Evolutionary conservation across 2,113 vertebrate genomes (phyloP).

Genomic region (Psettodes erumei): DNA sequence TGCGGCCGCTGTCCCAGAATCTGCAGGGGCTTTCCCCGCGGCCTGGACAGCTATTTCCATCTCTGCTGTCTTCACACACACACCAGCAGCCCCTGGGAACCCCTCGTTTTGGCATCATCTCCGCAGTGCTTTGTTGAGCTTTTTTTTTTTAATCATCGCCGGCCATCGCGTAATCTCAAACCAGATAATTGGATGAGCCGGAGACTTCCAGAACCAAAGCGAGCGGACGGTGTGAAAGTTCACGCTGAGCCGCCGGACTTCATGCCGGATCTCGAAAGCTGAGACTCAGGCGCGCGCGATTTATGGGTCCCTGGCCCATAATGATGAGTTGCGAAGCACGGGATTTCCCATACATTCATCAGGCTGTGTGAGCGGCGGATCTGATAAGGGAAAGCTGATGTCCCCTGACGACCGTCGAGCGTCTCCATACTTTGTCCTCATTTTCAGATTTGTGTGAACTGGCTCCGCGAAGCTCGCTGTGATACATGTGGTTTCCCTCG

Average conservation of each 20-base stretch:
- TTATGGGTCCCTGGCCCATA: conserved; percentile 67
- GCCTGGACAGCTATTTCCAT: conserved; percentile 63
- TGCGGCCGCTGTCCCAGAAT: conserved; percentile 59
- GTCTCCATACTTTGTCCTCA: conserved; percentile 24
- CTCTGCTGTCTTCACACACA: conserved; percentile 44
- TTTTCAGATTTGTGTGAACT: conserved; percentile 49
- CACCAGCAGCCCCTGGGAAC: conserved; percentile 53
- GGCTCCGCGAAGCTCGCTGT: conserved; percentile 12
- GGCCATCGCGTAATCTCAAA: conserved; percentile 42
- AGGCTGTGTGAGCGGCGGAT: conserved; percentile 41
- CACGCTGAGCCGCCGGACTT: conserved; percentile 45
- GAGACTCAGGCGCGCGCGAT: conserved; percentile 64
- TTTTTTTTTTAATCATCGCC: conserved; percentile 36
- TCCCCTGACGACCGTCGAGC: conserved; percentile 52
- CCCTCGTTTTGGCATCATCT: conserved; percentile 47
- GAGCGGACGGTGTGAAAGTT: conserved; percentile 72
- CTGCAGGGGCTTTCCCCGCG: conserved; percentile 75
- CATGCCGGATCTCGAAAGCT: conserved; percentile 43
- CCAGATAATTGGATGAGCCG: conserved; percentile 53
- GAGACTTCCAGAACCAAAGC: conserved; percentile 34
- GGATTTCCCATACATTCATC: conserved; percentile 72
- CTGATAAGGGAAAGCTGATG: conserved; percentile 60
- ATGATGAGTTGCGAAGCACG: conserved; percentile 57
- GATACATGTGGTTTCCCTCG: conserved; percentile 21
- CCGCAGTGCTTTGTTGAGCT: conserved; percentile 51